Percentiles rank a stretch among this genome's conserved stretches.
Evolutionary conservation across 2,113 vertebrate species (phyloP).

Genomic region (Numida meleagris): DNA sequence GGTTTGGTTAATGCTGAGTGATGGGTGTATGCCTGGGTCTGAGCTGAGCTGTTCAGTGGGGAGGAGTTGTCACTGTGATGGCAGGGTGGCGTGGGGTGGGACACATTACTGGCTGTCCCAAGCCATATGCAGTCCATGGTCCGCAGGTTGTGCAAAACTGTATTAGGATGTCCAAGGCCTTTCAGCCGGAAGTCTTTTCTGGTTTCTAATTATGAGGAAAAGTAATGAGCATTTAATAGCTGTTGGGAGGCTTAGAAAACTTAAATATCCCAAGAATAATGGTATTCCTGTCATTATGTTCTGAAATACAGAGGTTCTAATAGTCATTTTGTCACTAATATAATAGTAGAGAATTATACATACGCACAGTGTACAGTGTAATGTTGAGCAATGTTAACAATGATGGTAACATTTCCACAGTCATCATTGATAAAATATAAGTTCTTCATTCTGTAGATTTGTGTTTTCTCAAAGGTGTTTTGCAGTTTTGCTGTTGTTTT

Average conservation of each 20-base stretch:
- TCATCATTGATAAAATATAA: background rate
- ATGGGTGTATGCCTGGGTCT: too few relatives aligned
- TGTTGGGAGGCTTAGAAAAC: background rate
- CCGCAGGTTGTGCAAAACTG: too few relatives aligned
- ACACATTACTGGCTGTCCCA: too few relatives aligned
- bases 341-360: background rate
- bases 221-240: accelerated
- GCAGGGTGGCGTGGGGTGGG: too few relatives aligned
- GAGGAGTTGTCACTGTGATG: too few relatives aligned
- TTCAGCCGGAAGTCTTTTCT: background rate
- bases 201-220: background rate
- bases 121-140: too few relatives aligned
- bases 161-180: background rate
- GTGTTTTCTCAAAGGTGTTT: background rate
- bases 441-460: background rate
- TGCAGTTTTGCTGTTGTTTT: background rate
- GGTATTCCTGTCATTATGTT: background rate
- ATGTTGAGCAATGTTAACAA: background rate
- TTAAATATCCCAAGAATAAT: background rate
- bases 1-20: too few relatives aligned
- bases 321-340: background rate
- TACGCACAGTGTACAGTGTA: background rate
- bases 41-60: too few relatives aligned
- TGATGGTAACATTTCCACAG: background rate
- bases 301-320: background rate